A percentile compares a stretch with the other conserved stretches of the same genome.
Conservation (phyloP, 2,888 invertebrate species). For the Ptychoptera albimana region DNA sequence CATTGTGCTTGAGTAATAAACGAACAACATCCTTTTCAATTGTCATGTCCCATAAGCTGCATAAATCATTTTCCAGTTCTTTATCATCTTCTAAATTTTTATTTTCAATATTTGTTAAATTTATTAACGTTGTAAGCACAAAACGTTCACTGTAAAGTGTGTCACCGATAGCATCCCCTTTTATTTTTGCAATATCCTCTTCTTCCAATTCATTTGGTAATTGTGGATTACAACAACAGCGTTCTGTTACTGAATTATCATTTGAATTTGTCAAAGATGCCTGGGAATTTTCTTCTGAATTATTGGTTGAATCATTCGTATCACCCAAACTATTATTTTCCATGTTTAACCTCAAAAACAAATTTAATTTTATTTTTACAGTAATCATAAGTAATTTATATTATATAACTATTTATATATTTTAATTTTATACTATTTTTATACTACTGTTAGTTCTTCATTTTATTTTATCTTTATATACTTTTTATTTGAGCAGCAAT, state of each 20-base stretch:
- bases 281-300: too few species aligned
- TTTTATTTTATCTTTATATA: too few species aligned
- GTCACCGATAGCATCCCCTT: slow-evolving; percentile 64
- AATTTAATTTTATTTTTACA: too few species aligned
- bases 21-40: slow-evolving; percentile 58
- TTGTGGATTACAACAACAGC: slow-evolving; percentile 1
- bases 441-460: too few species aligned
- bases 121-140: slow-evolving; percentile 49
- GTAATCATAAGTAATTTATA: too few species aligned
- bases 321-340: too few species aligned
- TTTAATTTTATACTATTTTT: too few species aligned
- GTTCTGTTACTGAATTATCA: background rate
- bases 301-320: too few species aligned
- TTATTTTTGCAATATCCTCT: slow-evolving; percentile 28
- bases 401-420: too few species aligned
- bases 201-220: slow-evolving; percentile 1
- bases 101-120: slow-evolving; percentile 41
- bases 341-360: too few species aligned
- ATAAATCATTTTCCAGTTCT: slow-evolving; percentile 54
- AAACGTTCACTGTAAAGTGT: slow-evolving; percentile 66
- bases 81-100: slow-evolving; percentile 29
- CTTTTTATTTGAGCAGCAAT: too few species aligned
- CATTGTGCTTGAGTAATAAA: slow-evolving; percentile 49
- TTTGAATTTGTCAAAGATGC: too few species aligned
- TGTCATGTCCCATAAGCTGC: slow-evolving; percentile 75